Percentiles rank a stretch among this genome's conserved stretches.
Evolutionary conservation across 2,113 vertebrate genomes (phyloP).

Genomic region (Alligator mississippiensis): DNA sequence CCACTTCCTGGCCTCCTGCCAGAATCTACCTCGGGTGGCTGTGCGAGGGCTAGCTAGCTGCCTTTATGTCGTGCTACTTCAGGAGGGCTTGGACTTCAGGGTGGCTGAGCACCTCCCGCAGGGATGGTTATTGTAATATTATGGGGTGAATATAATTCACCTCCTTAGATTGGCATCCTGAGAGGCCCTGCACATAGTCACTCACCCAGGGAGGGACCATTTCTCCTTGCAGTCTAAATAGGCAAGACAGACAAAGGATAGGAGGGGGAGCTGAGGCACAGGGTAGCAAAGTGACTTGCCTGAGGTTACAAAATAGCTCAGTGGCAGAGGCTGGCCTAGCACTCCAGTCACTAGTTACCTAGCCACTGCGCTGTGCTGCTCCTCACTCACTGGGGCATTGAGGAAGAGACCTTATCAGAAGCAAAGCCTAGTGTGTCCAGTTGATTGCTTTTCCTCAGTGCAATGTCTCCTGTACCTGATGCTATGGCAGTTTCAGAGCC

Average conservation of each 20-base stretch:
- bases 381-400: background rate
- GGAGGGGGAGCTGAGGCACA: background rate
- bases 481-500: background rate
- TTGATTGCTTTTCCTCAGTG: background rate
- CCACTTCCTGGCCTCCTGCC: background rate
- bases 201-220: background rate
- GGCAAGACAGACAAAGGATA: background rate
- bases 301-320: background rate
- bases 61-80: background rate
- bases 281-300: accelerated
- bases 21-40: background rate
- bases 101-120: background rate
- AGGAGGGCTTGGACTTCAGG: too few relatives aligned
- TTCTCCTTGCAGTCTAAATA: background rate
- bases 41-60: background rate
- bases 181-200: background rate
- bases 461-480: background rate
- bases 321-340: background rate
- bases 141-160: too few relatives aligned
- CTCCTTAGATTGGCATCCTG: too few relatives aligned
- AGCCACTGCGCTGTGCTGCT: background rate
- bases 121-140: too few relatives aligned
- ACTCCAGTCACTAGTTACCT: background rate
- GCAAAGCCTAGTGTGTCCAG: background rate
- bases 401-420: background rate